Base-by-base conservation (phyloP, 2,797 vertebrate genomes). In the Neoniphon sammara region DNA sequence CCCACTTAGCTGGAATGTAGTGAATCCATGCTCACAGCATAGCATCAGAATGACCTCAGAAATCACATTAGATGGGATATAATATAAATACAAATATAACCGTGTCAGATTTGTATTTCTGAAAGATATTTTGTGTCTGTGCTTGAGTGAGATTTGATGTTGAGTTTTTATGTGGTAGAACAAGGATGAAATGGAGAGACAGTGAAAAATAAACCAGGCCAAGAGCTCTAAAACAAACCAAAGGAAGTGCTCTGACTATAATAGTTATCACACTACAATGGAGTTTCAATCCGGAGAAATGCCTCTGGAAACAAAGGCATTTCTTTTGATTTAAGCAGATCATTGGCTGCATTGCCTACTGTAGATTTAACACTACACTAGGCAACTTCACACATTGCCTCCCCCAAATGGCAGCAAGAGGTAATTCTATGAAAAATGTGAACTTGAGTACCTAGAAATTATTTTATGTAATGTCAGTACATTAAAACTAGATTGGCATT, bases 211-310 rank as follows among this genome's bases (percentile, higher is more conserved):
- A 25, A 54, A 50, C 59, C 60, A 57, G 44, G 25, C 20, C 25
- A 5, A 71, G 75, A 83, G 55, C 47, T 68, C 12, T 44, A 20
- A 77, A 78, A 73, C 39, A 62, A 77, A 77, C 27, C 7, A 53
- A 72, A 55, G 59, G n/a, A 54, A 73, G 39, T 65, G 47, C 7
- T 64, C 67, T 49, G 60, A 77, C 66, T 76, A 55, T 4, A 53
- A 64, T 57, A 77, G 64, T 14, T 30, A 14, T 65, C 31, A 49
- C 57, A 69, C 54, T 58, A 46, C 34, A 53, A 70, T 4, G 15
- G 14, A 49, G 47, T 54, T 55, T 68, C 85, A 77, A 73, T 82
- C 82, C 78, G 84, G 73, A 81, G 7, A 70, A 67, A 75, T 31
- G 62, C 70, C 17, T 58, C 23, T 34, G 67, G 70, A 66, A 47